Percentiles rank a stretch among this genome's conserved stretches.
Evolutionary conservation across 2,797 vertebrate genomes (phyloP).

Genomic region (Microctenopoma lineatum): DNA sequence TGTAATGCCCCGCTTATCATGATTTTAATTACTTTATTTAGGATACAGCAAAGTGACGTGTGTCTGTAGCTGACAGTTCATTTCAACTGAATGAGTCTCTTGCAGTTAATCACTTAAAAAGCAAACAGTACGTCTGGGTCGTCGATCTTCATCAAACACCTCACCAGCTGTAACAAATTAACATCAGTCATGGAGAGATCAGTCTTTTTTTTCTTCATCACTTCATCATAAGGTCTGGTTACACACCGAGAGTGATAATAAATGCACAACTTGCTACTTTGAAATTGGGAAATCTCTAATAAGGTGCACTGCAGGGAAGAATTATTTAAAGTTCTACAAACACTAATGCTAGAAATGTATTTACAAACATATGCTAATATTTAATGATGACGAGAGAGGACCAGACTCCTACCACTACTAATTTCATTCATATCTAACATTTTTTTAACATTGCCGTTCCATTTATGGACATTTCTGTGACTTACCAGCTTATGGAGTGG

Average conservation of each 20-base stretch:
- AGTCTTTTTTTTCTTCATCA: constrained; percentile 9
- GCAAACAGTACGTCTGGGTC: background rate
- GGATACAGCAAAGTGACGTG: constrained; percentile 16
- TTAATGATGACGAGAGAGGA: background rate
- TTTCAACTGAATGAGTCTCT: constrained; percentile 24
- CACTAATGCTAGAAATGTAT: background rate
- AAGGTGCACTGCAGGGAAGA: background rate
- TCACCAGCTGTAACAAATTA: constrained; percentile 16
- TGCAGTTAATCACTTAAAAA: background rate
- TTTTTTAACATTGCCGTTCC: background rate
- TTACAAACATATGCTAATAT: constrained; percentile 3
- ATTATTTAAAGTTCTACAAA: constrained; percentile 2
- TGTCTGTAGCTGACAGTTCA: constrained; percentile 22
- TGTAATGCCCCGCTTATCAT: constrained; percentile 51
- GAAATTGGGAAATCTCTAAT: constrained; percentile 14
- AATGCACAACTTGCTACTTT: constrained; percentile 10
- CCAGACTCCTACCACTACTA: too few species aligned
- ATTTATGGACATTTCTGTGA: background rate
- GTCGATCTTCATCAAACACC: constrained; percentile 1
- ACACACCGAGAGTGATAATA: background rate
- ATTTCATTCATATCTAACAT: background rate
- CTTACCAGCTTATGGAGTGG: background rate
- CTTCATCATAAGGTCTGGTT: constrained; percentile 11
- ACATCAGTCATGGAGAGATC: constrained; percentile 11
- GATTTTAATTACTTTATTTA: constrained; percentile 54